These are phyloP conservation scores for Hirudo medicinalis DNA, from an alignment of 1,140 invertebrate species.

Conservation along the genomic window DNA sequence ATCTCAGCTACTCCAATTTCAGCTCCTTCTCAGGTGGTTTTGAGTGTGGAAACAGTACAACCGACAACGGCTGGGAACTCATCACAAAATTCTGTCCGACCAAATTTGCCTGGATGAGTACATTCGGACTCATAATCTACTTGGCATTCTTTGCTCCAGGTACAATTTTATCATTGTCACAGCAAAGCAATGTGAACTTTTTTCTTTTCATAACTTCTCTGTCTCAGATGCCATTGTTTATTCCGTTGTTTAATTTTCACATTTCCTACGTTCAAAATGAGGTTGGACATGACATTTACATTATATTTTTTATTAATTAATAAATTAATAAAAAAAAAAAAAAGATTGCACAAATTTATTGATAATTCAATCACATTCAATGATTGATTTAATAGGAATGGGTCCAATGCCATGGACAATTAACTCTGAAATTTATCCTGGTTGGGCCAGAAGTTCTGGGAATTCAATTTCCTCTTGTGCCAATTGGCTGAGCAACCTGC, in stretches of 20 bases:
- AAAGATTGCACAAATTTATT: too few relatives aligned
- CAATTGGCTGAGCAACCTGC: constrained; percentile 51
- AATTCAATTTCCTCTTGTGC: constrained; percentile 48
- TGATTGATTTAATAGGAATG: constrained; percentile 42
- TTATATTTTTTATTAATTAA: too few relatives aligned
- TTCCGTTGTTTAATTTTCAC: too few relatives aligned
- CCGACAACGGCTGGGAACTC: constrained; percentile 27
- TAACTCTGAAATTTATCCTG: constrained; percentile 53
- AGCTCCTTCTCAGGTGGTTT: too few relatives aligned
- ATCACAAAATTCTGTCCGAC: constrained; percentile 46
- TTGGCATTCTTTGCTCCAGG: constrained; percentile 47
- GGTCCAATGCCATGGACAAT: constrained; percentile 56
- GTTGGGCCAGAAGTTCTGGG: constrained; percentile 50
- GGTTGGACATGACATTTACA: too few relatives aligned
- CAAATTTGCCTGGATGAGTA: constrained; percentile 44
- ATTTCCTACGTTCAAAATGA: too few relatives aligned
- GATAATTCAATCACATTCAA: too few relatives aligned
- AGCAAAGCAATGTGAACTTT: neutral
- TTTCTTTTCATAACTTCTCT: neutral
- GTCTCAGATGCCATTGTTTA: too few relatives aligned
- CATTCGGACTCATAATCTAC: constrained; percentile 45
- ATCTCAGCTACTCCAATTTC: too few relatives aligned
- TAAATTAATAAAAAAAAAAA: too few relatives aligned
- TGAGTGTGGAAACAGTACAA: constrained; percentile 15
- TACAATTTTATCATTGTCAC: constrained; percentile 22